Evolutionary conservation across 2,888 invertebrate species (phyloP).

Genomic region (Agrochola circellaris): DNA sequence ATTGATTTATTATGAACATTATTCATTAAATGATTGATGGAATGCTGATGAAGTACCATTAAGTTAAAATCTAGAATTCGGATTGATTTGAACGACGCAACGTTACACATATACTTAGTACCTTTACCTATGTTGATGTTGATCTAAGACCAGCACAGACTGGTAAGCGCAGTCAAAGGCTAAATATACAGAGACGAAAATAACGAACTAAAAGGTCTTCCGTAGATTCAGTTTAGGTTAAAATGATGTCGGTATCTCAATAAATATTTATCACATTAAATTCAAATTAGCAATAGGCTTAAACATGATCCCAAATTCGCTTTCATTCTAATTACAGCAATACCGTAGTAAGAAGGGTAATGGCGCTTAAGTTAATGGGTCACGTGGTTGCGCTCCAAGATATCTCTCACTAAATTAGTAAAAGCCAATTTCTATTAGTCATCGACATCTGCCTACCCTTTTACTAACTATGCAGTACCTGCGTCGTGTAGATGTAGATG

Average conservation of each 20-base stretch:
- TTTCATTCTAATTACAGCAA: constrained; percentile 55
- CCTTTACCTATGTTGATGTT: not conserved
- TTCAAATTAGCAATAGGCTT: constrained; percentile 44
- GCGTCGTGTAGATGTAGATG: no score
- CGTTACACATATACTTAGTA: not conserved
- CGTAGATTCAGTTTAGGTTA: constrained; percentile 2
- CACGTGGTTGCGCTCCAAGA: constrained; percentile 19
- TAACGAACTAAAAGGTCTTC: constrained; percentile 23
- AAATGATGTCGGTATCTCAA: constrained; percentile 17
- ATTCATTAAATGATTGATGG: not conserved
- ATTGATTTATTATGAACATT: not conserved
- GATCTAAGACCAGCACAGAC: not conserved
- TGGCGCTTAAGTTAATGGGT: constrained; percentile 44
- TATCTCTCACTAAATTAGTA: constrained; percentile 27
- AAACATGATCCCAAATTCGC: constrained; percentile 40
- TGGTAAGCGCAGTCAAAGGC: not conserved
- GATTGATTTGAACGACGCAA: not conserved
- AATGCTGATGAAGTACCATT: not conserved
- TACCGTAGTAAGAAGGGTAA: constrained; percentile 40
- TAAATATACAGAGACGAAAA: constrained; percentile 33
- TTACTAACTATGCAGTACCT: not conserved
- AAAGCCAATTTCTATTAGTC: constrained; percentile 36
- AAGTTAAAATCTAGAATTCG: not conserved
- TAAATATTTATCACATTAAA: constrained; percentile 48
- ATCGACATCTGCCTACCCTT: not conserved